Evolutionary conservation across 1,140 invertebrate genomes (phyloP), one percentile per base, ranked within the genome.

Genomic region (Drusus annulatus): DNA sequence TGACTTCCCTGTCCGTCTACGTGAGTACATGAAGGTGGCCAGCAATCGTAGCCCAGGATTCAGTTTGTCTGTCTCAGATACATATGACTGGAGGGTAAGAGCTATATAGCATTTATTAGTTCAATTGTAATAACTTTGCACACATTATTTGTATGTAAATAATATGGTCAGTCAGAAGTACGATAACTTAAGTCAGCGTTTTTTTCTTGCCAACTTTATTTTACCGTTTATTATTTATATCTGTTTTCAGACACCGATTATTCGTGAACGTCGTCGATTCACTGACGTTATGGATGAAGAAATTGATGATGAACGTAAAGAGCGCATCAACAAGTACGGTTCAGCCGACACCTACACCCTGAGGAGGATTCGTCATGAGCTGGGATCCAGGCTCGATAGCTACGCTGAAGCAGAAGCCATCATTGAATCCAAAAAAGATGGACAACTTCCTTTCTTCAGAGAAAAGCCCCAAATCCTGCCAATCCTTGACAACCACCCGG

Each of bases 241-340:
- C 36, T 45, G 10, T 13, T 80, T 85, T 28, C 84, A 96, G 94
- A 93, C 95, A 0, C 96, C 96, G 6, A 92, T 96, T 5, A 96
- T 98, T 83, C 91, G 95, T 25, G 97, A 98, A 89, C 90, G 97
- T 77, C 93, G 97, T 79, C 93, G 96, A 62, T 98, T 98, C 86
- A 97, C 95, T 7, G 97, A 98, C 85, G 93, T 98, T 1, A 98
- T 98, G 96, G 97, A 98, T 86, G 97, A 98, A 87, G 96, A 98
- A 89, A 97, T 98, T 76, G 96, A 97, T 83, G 96, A 98, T 86
- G 96, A 98, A 87, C 91, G 94, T 19, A 94, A 93, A 84, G 94
- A 93, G 7, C 90, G 95, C 15, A 96, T 96, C 81, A 95, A 94
- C 85, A 91, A 93, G 84, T 96, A 96, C 85, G 94, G 94, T 56